phyloP scores from a whole-genome alignment of 2,888 invertebrate genomes.

The Byasa hedistus region DNA sequence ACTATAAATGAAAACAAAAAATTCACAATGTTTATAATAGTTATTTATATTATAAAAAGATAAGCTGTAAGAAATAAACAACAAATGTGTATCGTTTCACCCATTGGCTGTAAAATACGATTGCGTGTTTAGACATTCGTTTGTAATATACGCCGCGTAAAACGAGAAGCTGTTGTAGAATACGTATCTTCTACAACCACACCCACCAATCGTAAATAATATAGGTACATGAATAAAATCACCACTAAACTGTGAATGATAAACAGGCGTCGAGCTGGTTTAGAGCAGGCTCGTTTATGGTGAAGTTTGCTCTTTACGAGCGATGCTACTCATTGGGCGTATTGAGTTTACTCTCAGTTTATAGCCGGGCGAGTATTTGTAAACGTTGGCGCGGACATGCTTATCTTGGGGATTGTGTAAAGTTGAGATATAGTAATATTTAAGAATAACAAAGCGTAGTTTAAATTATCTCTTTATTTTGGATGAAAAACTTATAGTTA shows the following conservation, averaged over 20 bases:
- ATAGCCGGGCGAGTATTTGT: background rate
- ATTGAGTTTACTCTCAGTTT: constrained; percentile 11
- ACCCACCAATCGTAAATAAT: constrained; percentile 28
- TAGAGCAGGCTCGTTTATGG: constrained; percentile 11
- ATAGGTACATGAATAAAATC: constrained; percentile 19
- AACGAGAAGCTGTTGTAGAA: constrained; percentile 11
- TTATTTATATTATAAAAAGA: no score
- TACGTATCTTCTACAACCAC: constrained; percentile 16
- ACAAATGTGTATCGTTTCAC: no score
- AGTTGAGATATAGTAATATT: background rate
- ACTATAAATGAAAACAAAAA: no score
- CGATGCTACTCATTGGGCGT: constrained; percentile 4
- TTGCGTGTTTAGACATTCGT: no score
- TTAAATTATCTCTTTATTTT: no score
- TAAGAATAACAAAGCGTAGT: no score
- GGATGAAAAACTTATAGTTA: no score
- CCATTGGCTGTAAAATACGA: no score
- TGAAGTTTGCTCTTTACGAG: constrained; percentile 10
- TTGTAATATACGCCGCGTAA: constrained; percentile 15
- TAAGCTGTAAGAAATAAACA: no score
- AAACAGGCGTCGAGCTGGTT: constrained; percentile 18
- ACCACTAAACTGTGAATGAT: constrained; percentile 21
- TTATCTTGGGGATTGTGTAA: background rate
- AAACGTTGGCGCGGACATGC: background rate
- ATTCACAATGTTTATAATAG: no score